phyloP scores from a whole-genome alignment of 2,113 vertebrate species.

The Xiphophorus maculatus region DNA sequence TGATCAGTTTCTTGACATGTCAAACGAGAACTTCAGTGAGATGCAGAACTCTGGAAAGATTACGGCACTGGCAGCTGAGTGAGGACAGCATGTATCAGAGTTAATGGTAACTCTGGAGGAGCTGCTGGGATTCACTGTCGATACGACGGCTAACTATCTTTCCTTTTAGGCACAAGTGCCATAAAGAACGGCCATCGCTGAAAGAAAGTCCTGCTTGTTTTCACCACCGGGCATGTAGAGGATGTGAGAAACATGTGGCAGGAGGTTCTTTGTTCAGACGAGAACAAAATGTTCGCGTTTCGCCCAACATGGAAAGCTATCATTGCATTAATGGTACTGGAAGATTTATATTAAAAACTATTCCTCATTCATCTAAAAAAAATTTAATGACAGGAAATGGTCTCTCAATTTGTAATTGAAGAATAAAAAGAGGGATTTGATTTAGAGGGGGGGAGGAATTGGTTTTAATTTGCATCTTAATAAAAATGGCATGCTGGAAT shows the following conservation, averaged over 20 bases:
- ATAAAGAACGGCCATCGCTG: too few species aligned
- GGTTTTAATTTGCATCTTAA: too few species aligned
- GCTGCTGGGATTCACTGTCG: neutral
- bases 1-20: neutral
- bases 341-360: neutral
- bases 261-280: neutral
- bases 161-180: neutral
- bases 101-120: neutral
- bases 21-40: neutral
- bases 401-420: neutral
- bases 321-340: neutral
- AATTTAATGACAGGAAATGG: neutral
- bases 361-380: neutral
- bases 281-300: too few species aligned
- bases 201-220: too few species aligned
- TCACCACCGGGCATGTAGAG: neutral
- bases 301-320: too few species aligned
- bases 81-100: too few species aligned
- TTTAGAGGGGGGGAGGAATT: too few species aligned
- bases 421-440: neutral
- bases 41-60: neutral
- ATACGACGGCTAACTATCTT: too few species aligned
- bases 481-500: too few species aligned
- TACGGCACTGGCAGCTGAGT: too few species aligned
- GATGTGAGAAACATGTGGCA: neutral